Evolutionary conservation across 2,113 vertebrate species (phyloP).

Genomic region (Gadus chalcogrammus): DNA sequence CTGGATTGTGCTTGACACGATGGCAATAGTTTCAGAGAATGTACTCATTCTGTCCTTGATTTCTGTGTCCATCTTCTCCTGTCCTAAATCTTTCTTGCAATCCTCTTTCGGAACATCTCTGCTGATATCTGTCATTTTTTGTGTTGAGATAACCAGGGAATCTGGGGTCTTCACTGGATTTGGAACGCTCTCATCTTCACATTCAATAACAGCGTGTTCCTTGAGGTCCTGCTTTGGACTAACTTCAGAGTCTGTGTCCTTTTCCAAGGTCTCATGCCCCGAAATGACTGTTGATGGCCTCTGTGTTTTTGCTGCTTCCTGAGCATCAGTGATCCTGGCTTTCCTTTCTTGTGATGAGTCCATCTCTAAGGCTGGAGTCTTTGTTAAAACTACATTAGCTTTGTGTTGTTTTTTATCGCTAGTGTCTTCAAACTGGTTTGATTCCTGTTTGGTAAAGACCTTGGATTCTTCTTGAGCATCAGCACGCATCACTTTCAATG

Average conservation of each 20-base stretch:
- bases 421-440: conserved; percentile 2
- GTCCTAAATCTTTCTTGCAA: not conserved
- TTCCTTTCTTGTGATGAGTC: conserved; percentile 11
- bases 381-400: not conserved
- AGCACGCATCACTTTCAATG: too few species aligned
- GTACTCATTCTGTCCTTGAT: too few species aligned
- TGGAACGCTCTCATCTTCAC: not conserved
- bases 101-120: not conserved
- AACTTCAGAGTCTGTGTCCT: not conserved
- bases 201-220: not conserved
- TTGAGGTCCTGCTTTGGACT: too few species aligned
- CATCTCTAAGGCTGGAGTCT: too few species aligned
- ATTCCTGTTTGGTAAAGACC: conserved; percentile 4
- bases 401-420: not conserved
- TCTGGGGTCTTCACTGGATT: too few species aligned
- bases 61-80: not conserved
- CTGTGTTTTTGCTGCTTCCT: not conserved
- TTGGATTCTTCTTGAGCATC: conserved; percentile 13
- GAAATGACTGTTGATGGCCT: not conserved
- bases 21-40: not conserved
- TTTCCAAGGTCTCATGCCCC: not conserved
- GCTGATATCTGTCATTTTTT: too few species aligned
- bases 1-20: conserved; percentile 9
- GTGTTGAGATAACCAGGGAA: too few species aligned
- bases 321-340: not conserved